phyloP scores from a whole-genome alignment of 2,113 vertebrate species.

The Mustelus asterias region DNA sequence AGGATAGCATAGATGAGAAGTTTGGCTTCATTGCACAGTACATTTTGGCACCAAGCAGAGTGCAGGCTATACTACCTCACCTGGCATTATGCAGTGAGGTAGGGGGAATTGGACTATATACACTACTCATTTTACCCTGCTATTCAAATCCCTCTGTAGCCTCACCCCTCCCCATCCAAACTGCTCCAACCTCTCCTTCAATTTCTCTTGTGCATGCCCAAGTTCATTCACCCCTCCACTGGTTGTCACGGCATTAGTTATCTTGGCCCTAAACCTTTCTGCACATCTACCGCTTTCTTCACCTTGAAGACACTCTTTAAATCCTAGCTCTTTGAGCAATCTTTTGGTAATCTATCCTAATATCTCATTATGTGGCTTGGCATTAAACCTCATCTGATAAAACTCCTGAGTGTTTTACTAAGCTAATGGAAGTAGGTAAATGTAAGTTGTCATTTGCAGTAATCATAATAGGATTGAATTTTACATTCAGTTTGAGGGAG shows the following conservation, averaged over 20 bases:
- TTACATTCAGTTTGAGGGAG: too few relatives aligned
- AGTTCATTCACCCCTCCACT: not conserved
- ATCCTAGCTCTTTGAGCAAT: not conserved
- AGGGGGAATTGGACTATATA: too few relatives aligned
- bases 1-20: too few relatives aligned
- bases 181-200: not conserved
- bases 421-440: not conserved
- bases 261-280: not conserved
- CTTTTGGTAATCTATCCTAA: not conserved
- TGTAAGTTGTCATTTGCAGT: not conserved
- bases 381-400: not conserved
- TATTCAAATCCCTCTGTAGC: not conserved
- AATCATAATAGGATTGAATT: too few relatives aligned
- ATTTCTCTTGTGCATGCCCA: not conserved
- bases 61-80: too few relatives aligned
- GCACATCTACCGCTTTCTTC: not conserved
- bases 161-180: not conserved
- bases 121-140: not conserved
- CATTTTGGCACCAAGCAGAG: too few relatives aligned
- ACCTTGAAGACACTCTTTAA: not conserved
- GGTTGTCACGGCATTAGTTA: not conserved
- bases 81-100: too few relatives aligned
- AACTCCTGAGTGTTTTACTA: not conserved
- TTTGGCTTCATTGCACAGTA: too few relatives aligned
- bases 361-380: not conserved